These are phyloP conservation scores for Sesia apiformis DNA, from an alignment of 2,888 invertebrate genomes.

Conservation along the genomic window DNA sequence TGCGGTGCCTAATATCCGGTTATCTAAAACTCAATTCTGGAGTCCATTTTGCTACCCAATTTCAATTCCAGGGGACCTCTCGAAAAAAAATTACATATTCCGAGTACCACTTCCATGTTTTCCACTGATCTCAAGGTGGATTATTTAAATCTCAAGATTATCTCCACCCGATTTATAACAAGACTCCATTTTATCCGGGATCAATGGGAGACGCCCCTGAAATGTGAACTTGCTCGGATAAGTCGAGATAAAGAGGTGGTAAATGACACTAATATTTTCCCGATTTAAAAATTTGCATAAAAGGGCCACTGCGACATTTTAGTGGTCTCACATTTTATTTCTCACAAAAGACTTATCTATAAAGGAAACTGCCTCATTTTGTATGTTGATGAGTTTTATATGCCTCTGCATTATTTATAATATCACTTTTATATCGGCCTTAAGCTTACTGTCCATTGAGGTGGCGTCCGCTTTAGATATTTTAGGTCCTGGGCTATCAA, in stretches of 20 bases:
- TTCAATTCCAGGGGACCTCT: too few relatives aligned
- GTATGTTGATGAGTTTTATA: too few relatives aligned
- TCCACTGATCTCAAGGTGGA: constrained; percentile 13
- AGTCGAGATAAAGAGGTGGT: constrained; percentile 17
- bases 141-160: constrained; percentile 25
- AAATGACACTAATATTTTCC: constrained; percentile 23
- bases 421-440: too few relatives aligned
- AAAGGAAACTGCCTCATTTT: too few relatives aligned
- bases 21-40: too few relatives aligned
- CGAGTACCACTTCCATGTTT: neutral
- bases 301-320: neutral
- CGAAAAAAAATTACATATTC: neutral
- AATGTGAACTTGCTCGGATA: neutral
- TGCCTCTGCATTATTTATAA: too few relatives aligned
- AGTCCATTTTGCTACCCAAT: too few relatives aligned
- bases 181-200: constrained; percentile 15
- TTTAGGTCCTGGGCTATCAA: too few relatives aligned
- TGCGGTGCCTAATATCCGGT: too few relatives aligned
- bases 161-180: constrained; percentile 22
- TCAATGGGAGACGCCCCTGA: constrained; percentile 5
- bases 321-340: neutral
- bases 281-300: neutral
- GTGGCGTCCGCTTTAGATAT: too few relatives aligned
- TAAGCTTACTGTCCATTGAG: too few relatives aligned
- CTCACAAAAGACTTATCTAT: too few relatives aligned